phyloP scores from a whole-genome alignment of 2,113 vertebrate genomes.

The Neotragus pygmaeus region DNA sequence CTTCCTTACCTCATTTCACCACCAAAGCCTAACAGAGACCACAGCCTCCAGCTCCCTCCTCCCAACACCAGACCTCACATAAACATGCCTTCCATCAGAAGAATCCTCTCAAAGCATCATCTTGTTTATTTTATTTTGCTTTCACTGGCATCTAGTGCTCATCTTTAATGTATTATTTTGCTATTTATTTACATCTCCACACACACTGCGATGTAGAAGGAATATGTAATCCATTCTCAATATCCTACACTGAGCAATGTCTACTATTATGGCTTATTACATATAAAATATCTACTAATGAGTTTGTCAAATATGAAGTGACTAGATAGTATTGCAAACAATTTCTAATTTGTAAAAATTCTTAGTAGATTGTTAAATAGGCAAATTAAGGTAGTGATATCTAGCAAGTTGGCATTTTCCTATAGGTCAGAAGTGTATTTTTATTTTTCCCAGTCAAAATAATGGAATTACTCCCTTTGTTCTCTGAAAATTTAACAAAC shows the following conservation, averaged over 20 bases:
- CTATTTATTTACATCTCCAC: not conserved
- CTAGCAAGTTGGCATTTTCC: not conserved
- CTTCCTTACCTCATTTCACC: not conserved
- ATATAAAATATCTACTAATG: not conserved
- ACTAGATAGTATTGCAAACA: not conserved
- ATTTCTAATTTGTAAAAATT: slow-evolving; percentile 15
- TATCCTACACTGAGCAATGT: not conserved
- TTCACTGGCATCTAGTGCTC: not conserved
- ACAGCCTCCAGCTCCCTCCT: not conserved
- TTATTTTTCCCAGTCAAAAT: slow-evolving; percentile 10
- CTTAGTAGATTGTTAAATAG: not conserved
- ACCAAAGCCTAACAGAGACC: not conserved
- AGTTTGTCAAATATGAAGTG: not conserved
- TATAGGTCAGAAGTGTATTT: not conserved
- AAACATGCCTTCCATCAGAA: not conserved
- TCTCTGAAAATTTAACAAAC: not conserved
- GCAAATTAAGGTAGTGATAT: not conserved
- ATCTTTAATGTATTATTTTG: not conserved
- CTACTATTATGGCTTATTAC: not conserved
- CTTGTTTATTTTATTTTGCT: not conserved
- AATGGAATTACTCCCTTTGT: not conserved
- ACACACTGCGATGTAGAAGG: not conserved
- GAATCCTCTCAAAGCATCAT: not conserved
- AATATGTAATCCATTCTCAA: not conserved
- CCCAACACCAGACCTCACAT: not conserved